phyloP scores from a whole-genome alignment of 92 coral and sea anemone species.

The Ricordea florida region DNA sequence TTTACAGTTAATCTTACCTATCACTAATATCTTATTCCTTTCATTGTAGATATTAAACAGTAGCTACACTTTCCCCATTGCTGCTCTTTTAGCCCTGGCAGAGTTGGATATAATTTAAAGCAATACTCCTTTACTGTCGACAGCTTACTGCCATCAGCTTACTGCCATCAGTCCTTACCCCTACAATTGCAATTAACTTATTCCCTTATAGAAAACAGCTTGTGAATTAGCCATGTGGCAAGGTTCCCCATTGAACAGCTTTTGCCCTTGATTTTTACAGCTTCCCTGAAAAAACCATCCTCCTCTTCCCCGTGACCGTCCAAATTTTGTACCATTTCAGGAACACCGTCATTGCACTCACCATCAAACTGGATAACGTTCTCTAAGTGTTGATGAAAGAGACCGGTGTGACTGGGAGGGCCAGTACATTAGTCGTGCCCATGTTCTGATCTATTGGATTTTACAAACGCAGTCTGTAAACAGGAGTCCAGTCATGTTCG shows the following conservation, averaged over 20 bases:
- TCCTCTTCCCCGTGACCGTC: conserved; percentile 5
- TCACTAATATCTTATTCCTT: not conserved
- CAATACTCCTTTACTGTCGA: not conserved
- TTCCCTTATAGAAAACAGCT: not conserved
- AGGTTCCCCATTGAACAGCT: conserved; percentile 21
- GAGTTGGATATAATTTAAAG: conserved; percentile 5
- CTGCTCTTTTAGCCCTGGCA: not conserved
- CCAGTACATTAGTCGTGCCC: too few species aligned
- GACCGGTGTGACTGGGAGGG: too few species aligned
- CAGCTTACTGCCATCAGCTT: not conserved
- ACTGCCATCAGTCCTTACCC: conserved; percentile 14
- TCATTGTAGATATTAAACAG: conserved; percentile 21
- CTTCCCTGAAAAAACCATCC: conserved; percentile 4
- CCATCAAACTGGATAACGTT: not conserved
- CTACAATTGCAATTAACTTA: conserved; percentile 23
- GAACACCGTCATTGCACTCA: not conserved
- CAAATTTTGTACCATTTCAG: not conserved
- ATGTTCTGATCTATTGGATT: too few species aligned
- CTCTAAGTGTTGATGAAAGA: too few species aligned
- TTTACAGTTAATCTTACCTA: not conserved
- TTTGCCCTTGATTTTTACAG: not conserved
- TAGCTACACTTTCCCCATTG: conserved; percentile 7
- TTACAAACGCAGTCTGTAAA: too few species aligned
- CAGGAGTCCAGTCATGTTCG: too few species aligned
- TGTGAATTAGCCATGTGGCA: conserved; percentile 4